Evolutionary conservation across 2,113 vertebrate species (phyloP), one percentile per base, ranked within the genome.

Genomic region (Scolopax mira): DNA sequence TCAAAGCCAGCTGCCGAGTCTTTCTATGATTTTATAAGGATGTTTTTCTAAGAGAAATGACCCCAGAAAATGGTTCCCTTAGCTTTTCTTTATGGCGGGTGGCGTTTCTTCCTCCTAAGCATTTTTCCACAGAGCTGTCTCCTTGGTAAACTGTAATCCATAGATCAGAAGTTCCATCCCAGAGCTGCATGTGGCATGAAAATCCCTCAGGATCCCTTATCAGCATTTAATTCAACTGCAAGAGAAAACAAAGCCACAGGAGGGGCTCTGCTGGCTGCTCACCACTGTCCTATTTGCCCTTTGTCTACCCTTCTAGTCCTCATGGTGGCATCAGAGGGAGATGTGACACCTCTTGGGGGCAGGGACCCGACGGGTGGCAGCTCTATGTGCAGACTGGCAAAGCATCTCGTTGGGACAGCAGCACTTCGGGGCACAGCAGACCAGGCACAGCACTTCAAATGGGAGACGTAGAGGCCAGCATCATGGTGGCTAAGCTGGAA

Each of bases 331-430:
- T 27, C 74, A 33, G 74, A 51, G 28, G 23, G 31, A 69, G 62
- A 4, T 30, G 74, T 39, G 44, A 28, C 37, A 22, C 25, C 51
- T n/a, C 0, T 7, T 19, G 22, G 19, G 13, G 54, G 10, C 54
- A 19, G 66, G n/a, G 33, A 23, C 30, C 27, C 1, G 10, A 13
- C 25, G 1, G 0, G 2, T 7, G 22, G 16, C 54, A 58, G 55
- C 41, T 70, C 11, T 48, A 2, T 6, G 1, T 61, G 54, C 52
- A 22, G 2, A 1, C 62, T 17, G 31, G 4, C 1, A 3, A 18
- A 24, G 37, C 3, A 2, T 35, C 35, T 23, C 10, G 30, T 18
- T 9, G 52, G 30, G 14, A 1, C 24, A 28, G 58, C 48, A 1
- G 27, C 7, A 49, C 55, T 35, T 17, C 13, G 71, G 44, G 37